phyloP scores from a whole-genome alignment of 2,797 vertebrate genomes.

The Tenualosa thibaudeaui region DNA sequence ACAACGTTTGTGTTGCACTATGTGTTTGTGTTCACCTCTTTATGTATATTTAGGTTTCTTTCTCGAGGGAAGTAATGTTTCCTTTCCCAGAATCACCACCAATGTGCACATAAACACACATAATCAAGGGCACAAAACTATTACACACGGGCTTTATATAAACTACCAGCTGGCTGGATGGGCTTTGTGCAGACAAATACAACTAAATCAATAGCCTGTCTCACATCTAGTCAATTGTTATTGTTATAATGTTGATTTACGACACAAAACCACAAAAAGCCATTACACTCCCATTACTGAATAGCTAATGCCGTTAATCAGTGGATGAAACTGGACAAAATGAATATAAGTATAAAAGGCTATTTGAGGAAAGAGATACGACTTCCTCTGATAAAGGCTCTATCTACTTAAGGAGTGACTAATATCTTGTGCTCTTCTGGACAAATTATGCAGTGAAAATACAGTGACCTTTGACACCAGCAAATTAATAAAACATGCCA shows the following conservation, averaged over 20 bases:
- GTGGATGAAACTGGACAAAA: background rate
- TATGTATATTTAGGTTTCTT: no score
- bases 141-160: background rate
- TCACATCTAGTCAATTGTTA: background rate
- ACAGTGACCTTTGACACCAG: background rate
- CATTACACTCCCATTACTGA: background rate
- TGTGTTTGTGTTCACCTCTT: no score
- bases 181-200: background rate
- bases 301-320: background rate
- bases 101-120: background rate
- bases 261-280: background rate
- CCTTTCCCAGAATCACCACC: no score
- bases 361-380: background rate
- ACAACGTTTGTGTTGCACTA: no score
- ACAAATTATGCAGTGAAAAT: background rate
- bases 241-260: background rate
- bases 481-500: constrained; percentile 7
- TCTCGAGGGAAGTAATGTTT: no score
- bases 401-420: background rate
- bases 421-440: background rate
- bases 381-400: background rate
- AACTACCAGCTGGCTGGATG: background rate
- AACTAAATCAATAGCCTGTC: background rate
- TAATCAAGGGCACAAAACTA: background rate
- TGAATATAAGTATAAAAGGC: background rate